Base-by-base conservation (phyloP, 2,888 invertebrate species). In the Lochmaea capreae region DNA sequence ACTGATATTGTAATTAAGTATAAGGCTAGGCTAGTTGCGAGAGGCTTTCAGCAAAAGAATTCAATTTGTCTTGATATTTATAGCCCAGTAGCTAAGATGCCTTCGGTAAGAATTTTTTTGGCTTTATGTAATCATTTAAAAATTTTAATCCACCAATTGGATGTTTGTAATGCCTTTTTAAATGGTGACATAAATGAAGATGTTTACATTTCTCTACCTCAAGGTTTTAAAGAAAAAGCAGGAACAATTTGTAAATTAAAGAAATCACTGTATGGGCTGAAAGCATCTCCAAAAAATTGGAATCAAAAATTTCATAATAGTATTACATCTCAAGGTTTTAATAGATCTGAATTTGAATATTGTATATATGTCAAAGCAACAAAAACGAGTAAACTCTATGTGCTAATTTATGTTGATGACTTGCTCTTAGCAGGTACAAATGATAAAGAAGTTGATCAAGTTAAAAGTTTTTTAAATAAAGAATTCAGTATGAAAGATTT, bases 181-280 rank as follows among this genome's bases (percentile, higher is more conserved):
- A 72, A 81, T 75, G 78, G 79, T n/a, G 71, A 76, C 8, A 79
- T 81, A 49, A 67, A 71, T 16, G 79, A 81, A 61, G 73, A 78
- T 49, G 79, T 82, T 16, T 81, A 69, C 67, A 75, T 79, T 66
- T 43, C 63, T 18, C 59, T 74, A 58, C 80, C 79, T 16, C 72
- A 78, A 67, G 72, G 74, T 67, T 62, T 72, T 68, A 71, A 59
- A 61, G 16, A 71, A n/a, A 71, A 76, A 57, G 16, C 58, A 46
- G 74, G 70, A 42, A 67, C 68, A n/a, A 77, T 79, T 39, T 79
- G 78, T 46, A 80, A 78, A 72, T 62, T 81, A 65, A 77, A 73
- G 39, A 80, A 78, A 68, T 74, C 77, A 18, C 49, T 81, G 26
- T 81, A 81, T 77, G 80, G 81, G 0, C 68, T 80, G 10, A 77